Conservation (phyloP, 2,113 vertebrate genomes). For the Pyxicephalus adspersus region DNA sequence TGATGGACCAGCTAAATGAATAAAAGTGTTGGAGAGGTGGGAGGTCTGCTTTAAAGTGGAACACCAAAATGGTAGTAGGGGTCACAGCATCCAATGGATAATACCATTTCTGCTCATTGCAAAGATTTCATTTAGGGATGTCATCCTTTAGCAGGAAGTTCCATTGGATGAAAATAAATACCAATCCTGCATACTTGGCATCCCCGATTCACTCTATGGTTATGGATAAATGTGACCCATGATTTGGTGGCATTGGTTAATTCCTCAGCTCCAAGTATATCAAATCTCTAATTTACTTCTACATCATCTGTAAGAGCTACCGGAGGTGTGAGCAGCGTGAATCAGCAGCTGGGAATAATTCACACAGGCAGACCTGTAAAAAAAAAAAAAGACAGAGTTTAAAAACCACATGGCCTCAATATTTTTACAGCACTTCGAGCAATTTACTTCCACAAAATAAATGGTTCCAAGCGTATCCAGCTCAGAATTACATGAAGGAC, state of each 20-base stretch:
- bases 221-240: no score
- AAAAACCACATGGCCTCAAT: constrained; percentile 86
- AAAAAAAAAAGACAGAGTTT: constrained; percentile 67
- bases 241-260: background rate
- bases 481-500: constrained; percentile 69
- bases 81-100: no score
- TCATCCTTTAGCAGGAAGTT: no score
- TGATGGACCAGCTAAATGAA: no score
- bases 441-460: constrained; percentile 81
- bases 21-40: no score
- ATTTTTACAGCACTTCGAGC: constrained; percentile 89
- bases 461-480: constrained; percentile 76
- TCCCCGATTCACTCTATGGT: no score
- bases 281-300: background rate
- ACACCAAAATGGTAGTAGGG: no score
- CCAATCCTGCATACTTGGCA: background rate
- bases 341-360: constrained; percentile 94
- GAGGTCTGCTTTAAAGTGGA: no score
- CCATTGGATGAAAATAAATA: no score
- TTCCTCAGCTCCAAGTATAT: background rate
- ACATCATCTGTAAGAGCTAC: constrained; percentile 43
- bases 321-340: constrained; percentile 76
- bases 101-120: no score
- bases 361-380: constrained; percentile 75
- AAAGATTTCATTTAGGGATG: no score